phyloP scores from a whole-genome alignment of 2,888 invertebrate genomes.

The Drosophila koepferae region DNA sequence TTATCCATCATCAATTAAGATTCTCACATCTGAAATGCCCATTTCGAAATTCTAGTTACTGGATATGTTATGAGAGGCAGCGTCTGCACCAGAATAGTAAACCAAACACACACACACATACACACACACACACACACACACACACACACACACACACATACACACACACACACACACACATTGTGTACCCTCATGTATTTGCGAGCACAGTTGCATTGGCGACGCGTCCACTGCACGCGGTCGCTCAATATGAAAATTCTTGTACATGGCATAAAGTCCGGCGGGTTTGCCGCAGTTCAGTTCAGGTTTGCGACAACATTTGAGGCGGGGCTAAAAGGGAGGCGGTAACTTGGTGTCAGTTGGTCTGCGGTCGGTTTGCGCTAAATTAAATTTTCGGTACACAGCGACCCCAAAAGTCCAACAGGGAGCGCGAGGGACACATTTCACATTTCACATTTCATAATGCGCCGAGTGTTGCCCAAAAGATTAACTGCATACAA shows the following conservation, averaged over 20 bases:
- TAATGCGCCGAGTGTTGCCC: constrained; percentile 26
- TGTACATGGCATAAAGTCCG: constrained; percentile 39
- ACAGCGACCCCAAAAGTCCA: constrained; percentile 56
- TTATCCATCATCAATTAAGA: neutral
- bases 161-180: constrained; percentile 8
- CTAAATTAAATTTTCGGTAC: constrained; percentile 75
- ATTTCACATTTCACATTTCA: constrained; percentile 26
- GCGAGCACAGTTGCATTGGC: constrained; percentile 35
- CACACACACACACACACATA: neutral
- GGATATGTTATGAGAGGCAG: constrained; percentile 30
- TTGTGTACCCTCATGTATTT: neutral
- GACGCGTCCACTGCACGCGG: constrained; percentile 65
- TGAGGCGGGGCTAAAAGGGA: neutral
- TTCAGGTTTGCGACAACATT: constrained; percentile 31
- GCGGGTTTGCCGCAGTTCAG: constrained; percentile 34
- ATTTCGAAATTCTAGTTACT: neutral
- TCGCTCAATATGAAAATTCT: constrained; percentile 70
- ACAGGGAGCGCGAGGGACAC: constrained; percentile 25
- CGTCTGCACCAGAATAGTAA: constrained; percentile 43
- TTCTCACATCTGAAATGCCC: constrained; percentile 1
- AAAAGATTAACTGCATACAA: constrained; percentile 13
- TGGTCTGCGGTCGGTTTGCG: constrained; percentile 75
- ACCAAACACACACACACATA: constrained; percentile 15
- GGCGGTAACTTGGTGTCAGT: constrained; percentile 65
- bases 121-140: constrained; percentile 10